Evolutionary conservation across 2,113 vertebrate genomes (phyloP).

Genomic region (Ondatra zibethicus): DNA sequence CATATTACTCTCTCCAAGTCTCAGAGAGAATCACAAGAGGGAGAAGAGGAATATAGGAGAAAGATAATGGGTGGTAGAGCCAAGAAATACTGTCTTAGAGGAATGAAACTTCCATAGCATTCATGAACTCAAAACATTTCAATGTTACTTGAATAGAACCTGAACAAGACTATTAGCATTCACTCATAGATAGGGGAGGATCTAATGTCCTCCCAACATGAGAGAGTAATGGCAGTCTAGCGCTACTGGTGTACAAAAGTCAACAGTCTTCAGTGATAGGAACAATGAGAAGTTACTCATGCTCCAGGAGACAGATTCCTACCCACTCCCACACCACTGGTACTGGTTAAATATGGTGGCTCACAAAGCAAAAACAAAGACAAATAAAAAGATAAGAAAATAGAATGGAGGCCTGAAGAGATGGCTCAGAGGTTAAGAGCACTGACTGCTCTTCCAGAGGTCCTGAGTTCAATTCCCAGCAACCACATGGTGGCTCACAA

Average conservation of each 20-base stretch:
- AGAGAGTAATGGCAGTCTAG: background rate
- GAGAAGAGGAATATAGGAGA: background rate
- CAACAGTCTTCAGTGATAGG: background rate
- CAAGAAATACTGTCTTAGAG: background rate
- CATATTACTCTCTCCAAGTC: too few relatives aligned
- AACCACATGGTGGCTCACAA: too few relatives aligned
- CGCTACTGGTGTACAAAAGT: background rate
- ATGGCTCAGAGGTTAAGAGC: too few relatives aligned
- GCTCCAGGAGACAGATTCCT: background rate
- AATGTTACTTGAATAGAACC: background rate
- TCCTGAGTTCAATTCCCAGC: too few relatives aligned
- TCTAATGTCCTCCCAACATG: too few relatives aligned
- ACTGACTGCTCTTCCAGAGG: too few relatives aligned
- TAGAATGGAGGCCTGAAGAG: too few relatives aligned
- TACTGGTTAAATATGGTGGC: background rate
- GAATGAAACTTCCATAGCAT: background rate
- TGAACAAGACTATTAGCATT: background rate
- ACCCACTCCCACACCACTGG: too few relatives aligned
- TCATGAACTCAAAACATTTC: background rate
- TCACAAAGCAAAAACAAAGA: background rate
- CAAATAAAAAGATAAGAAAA: background rate
- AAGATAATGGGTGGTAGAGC: background rate
- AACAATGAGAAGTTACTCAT: background rate
- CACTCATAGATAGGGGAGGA: background rate
- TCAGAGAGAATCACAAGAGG: background rate